Base-by-base conservation (phyloP, 2,797 vertebrate species). In the Spatula clypeata region DNA sequence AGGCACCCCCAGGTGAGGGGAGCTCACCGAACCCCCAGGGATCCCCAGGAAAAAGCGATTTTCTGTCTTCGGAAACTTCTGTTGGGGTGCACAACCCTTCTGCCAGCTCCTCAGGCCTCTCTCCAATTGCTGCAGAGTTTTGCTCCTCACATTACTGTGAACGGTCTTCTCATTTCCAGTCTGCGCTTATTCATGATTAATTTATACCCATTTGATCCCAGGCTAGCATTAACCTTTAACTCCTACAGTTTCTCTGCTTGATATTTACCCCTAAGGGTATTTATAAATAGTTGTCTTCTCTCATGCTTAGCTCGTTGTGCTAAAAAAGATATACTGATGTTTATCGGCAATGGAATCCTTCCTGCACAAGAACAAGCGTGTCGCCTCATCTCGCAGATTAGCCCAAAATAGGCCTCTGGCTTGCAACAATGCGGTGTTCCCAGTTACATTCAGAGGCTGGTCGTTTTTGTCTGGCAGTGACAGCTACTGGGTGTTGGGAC, bases 221-320 rank as follows among this genome's bases (percentile, higher is more conserved):
- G 47, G 67, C 67, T 82, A 74, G 45, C 44, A 36, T 60, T 86
- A 91, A 82, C 72, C 57, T 95, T 88, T 76, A 91, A 70, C 36
- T 86, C 67, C 40, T 2, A 13, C 51, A 53, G 32, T 38, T 81
- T 64, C 74, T 53, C 81, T 58, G 36, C 47, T 32, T 58, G 32
- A 15, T 71, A 82, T 66, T 84, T 74, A 47, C 49, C 53, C 72
- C 53, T 55, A 18, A 74, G 45, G 75, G 10, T 81, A 53, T 55
- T 72, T 79, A 70, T 61, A 84, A 81, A 34, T 64, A 42, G 27
- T 57, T 74, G 73, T 24, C 62, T 91, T 80, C 34, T 86, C 53
- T 47, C 42, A 32, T 38, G 32, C 47, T 67, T 71, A 53, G n/a
- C 60, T 86, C 53, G 11, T 42, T 58, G 62, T 44, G 36, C 53